Percentiles rank a stretch among this genome's conserved stretches.
These are phyloP conservation scores for Manacus vitellinus DNA, from an alignment of 2,113 vertebrate species.

Conservation along the genomic window DNA sequence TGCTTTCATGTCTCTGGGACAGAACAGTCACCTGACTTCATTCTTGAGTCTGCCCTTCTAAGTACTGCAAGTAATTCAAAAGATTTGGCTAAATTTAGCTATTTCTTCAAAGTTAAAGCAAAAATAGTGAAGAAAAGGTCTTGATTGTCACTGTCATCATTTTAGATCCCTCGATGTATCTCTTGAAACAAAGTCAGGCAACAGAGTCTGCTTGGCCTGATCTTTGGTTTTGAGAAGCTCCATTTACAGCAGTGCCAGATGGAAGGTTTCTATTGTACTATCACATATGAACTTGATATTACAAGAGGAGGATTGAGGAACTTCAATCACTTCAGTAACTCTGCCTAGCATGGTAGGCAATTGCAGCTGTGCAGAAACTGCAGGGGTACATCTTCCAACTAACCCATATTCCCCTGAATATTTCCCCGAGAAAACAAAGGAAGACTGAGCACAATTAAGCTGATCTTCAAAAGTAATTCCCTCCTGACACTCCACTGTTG, in stretches of 20 bases:
- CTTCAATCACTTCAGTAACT: not conserved
- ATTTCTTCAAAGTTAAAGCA: not conserved
- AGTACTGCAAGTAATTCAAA: not conserved
- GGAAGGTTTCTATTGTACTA: not conserved
- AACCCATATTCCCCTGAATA: accelerated
- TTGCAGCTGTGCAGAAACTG: not conserved
- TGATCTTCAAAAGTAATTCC: not conserved
- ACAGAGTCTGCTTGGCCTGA: not conserved
- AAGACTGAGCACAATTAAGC: accelerated
- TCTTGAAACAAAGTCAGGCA: not conserved
- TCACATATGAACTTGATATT: not conserved
- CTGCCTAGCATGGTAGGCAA: not conserved
- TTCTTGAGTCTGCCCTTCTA: not conserved
- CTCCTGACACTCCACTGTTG: not conserved
- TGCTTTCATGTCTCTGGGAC: not conserved
- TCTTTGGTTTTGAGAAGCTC: not conserved
- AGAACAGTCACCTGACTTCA: not conserved
- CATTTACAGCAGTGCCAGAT: not conserved
- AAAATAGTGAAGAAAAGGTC: not conserved
- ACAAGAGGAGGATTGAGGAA: not conserved
- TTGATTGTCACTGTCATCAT: not conserved
- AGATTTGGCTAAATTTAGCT: not conserved
- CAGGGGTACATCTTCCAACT: not conserved
- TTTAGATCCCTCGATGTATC: accelerated
- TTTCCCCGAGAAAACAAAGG: not conserved